Evolutionary conservation across 2,888 invertebrate species (phyloP).

Genomic region (Eurytoma californica): DNA sequence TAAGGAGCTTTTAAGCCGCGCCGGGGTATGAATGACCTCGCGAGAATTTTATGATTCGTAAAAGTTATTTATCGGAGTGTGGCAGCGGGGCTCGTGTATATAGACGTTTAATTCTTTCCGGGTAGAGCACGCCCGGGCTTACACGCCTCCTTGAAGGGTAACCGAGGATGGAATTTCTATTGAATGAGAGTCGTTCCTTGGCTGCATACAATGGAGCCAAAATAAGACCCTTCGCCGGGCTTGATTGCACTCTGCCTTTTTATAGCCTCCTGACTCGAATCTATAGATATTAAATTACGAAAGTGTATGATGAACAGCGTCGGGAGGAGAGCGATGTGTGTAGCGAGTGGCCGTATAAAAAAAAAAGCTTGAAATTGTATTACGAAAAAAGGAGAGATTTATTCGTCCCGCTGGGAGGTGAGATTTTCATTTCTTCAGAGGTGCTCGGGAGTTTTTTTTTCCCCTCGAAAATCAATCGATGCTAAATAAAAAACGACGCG

Average conservation of each 20-base stretch:
- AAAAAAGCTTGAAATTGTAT: conserved; percentile 11
- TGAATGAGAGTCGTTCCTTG: conserved; percentile 41
- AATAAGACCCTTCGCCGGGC: conserved; percentile 46
- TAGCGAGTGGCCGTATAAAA: not conserved
- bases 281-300: conserved; percentile 7
- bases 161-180: conserved; percentile 47
- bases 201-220: conserved; percentile 33
- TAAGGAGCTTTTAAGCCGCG: not conserved
- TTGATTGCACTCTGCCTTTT: conserved; percentile 44
- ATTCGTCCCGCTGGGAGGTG: not conserved
- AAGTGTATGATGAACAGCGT: not conserved
- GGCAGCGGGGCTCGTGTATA: conserved; percentile 22
- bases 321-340: not conserved
- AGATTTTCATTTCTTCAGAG: no score
- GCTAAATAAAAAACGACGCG: no score
- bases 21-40: conserved; percentile 39
- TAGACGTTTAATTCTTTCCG: conserved; percentile 38
- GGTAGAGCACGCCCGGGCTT: not conserved
- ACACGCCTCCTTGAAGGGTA: conserved; percentile 9
- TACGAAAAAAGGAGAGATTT: not conserved
- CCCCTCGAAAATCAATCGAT: no score
- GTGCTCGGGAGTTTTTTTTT: no score
- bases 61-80: conserved; percentile 48
- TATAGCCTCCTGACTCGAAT: conserved; percentile 19
- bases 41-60: conserved; percentile 51